These are phyloP conservation scores for Heteropelma amictum DNA, from an alignment of 2,888 invertebrate genomes.

Conservation along the genomic window DNA sequence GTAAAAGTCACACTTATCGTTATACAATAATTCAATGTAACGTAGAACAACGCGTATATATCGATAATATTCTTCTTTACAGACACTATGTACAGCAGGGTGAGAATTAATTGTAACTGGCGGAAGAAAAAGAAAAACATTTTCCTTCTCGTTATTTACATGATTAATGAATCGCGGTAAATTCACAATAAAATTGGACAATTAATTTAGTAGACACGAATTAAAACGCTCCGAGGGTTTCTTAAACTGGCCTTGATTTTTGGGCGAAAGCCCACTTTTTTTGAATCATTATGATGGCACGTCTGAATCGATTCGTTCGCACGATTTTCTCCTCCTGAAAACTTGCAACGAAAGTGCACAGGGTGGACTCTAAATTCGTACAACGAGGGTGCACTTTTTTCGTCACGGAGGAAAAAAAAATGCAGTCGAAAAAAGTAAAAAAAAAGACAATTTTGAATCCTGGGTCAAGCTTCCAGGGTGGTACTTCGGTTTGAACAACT, in stretches of 20 bases:
- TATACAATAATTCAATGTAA: slow-evolving; percentile 61
- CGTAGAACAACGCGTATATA: slow-evolving; percentile 60
- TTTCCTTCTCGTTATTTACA: slow-evolving; percentile 49
- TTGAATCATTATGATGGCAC: slow-evolving; percentile 48
- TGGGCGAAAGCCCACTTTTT: slow-evolving; percentile 2
- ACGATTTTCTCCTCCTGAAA: neutral
- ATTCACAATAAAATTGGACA: slow-evolving; percentile 42
- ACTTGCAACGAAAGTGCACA: neutral
- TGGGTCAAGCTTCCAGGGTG: too few species aligned
- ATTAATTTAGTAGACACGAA: slow-evolving; percentile 39
- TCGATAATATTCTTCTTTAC: slow-evolving; percentile 65
- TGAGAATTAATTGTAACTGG: slow-evolving; percentile 28
- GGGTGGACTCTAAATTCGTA: too few species aligned
- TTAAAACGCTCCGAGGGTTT: slow-evolving; percentile 16
- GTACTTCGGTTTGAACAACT: too few species aligned
- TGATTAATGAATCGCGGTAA: slow-evolving; percentile 31
- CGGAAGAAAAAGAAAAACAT: slow-evolving; percentile 1
- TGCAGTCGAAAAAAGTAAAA: too few species aligned
- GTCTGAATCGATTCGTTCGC: slow-evolving; percentile 36
- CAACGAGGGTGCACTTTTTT: too few species aligned
- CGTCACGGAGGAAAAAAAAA: too few species aligned
- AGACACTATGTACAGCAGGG: slow-evolving; percentile 46
- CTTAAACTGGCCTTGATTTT: slow-evolving; percentile 45
- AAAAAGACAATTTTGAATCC: too few species aligned
- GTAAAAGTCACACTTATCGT: slow-evolving; percentile 59